A percentile compares a stretch with the other conserved stretches of the same genome.
These are phyloP conservation scores for Colius striatus DNA, from an alignment of 2,113 vertebrate genomes.

Conservation along the genomic window DNA sequence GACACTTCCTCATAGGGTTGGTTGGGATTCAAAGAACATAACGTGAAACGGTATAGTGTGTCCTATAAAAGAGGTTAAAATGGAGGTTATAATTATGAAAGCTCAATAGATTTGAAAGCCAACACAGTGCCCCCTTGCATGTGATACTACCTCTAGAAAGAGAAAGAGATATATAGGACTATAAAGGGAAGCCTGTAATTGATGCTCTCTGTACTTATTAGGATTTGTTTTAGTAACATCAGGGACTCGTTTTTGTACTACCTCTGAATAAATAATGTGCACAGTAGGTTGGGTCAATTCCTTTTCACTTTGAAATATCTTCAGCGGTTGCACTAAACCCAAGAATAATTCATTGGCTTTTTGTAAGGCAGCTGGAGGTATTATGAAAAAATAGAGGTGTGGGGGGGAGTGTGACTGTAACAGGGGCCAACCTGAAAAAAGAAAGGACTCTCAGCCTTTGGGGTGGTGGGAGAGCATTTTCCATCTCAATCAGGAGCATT, in stretches of 20 bases:
- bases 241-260: constrained; percentile 74
- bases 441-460: constrained; percentile 45
- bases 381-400: constrained; percentile 45
- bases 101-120: constrained; percentile 65
- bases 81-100: constrained; percentile 70
- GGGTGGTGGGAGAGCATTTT: constrained; percentile 56
- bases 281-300: constrained; percentile 76
- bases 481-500: constrained; percentile 51
- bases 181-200: constrained; percentile 70
- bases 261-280: constrained; percentile 79
- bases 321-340: constrained; percentile 47
- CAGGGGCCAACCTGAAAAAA: not conserved
- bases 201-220: constrained; percentile 70
- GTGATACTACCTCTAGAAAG: constrained; percentile 52
- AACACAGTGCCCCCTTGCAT: constrained; percentile 32
- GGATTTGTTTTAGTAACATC: constrained; percentile 77
- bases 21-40: constrained; percentile 56
- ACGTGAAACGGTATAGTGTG: constrained; percentile 1
- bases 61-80: constrained; percentile 67
- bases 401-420: not conserved
- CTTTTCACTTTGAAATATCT: constrained; percentile 74
- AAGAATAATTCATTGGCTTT: constrained; percentile 72
- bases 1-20: constrained; percentile 32
- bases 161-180: constrained; percentile 63
- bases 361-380: constrained; percentile 45